These are phyloP conservation scores for Drosophila melanosoma DNA, from an alignment of 2,888 invertebrate species.

Conservation along the genomic window DNA sequence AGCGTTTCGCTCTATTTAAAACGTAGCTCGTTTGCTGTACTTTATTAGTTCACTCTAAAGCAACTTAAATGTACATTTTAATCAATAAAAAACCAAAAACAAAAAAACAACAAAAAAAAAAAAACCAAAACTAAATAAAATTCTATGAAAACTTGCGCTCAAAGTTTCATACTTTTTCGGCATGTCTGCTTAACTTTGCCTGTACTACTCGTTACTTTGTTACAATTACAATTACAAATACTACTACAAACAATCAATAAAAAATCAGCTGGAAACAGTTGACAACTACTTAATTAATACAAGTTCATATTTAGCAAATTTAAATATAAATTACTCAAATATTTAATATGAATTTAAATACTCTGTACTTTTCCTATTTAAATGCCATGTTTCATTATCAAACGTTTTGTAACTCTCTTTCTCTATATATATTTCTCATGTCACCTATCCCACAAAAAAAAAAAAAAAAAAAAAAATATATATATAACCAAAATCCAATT, in stretches of 20 bases:
- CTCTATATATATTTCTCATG: conserved; percentile 45
- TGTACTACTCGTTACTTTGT: conserved; percentile 76
- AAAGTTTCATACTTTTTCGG: conserved; percentile 73
- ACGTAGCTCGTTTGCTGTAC: conserved; percentile 77
- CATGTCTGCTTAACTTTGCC: conserved; percentile 78
- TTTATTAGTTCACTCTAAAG: conserved; percentile 74
- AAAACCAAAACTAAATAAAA: conserved; percentile 42
- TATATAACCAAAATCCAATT: conserved; percentile 28
- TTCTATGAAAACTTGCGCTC: conserved; percentile 64
- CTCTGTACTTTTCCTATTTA: conserved; percentile 62
- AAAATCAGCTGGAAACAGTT: conserved; percentile 56
- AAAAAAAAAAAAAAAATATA: neutral
- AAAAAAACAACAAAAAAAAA: conserved; percentile 31
- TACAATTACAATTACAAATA: conserved; percentile 50
- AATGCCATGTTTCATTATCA: conserved; percentile 62
- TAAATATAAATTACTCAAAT: conserved; percentile 56
- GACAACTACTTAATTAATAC: conserved; percentile 43
- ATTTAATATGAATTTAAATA: conserved; percentile 74
- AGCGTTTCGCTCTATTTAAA: conserved; percentile 67
- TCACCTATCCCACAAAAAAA: conserved; percentile 33
- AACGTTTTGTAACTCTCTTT: conserved; percentile 54
- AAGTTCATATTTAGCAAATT: conserved; percentile 56
- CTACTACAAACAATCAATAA: conserved; percentile 51
- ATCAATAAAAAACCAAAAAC: conserved; percentile 45
- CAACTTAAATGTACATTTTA: conserved; percentile 65